Conservation (phyloP, 2,113 vertebrate species). For the Nettapus auritus region DNA sequence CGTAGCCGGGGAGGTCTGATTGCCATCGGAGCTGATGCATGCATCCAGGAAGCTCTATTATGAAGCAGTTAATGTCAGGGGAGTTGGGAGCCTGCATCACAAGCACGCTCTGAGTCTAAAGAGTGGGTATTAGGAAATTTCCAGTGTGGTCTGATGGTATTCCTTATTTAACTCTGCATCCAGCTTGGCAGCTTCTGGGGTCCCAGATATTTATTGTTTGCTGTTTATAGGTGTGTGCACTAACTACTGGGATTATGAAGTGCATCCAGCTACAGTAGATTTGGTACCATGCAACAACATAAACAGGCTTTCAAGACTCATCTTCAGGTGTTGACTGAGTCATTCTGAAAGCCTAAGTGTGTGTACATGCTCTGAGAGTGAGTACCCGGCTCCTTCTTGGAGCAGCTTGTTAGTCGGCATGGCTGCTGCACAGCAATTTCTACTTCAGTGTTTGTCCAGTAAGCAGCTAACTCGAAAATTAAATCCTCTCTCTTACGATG, state of each 20-base stretch:
- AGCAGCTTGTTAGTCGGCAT: not conserved
- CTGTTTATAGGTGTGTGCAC: not conserved
- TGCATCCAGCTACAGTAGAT: not conserved
- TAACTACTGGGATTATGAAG: constrained; percentile 19
- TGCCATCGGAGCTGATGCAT: constrained; percentile 19
- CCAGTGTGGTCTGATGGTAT: constrained; percentile 16
- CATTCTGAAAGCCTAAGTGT: constrained; percentile 3
- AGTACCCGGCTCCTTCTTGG: constrained; percentile 20
- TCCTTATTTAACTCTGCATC: constrained; percentile 27
- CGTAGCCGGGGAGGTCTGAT: not conserved
- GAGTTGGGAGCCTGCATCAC: constrained; percentile 38
- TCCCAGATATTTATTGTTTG: not conserved
- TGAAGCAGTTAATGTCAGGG: constrained; percentile 32
- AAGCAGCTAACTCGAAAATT: constrained; percentile 1
- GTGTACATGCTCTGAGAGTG: not conserved
- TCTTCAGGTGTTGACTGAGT: constrained; percentile 42
- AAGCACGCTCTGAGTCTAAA: not conserved
- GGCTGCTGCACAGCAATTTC: not conserved
- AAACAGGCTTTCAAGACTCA: constrained; percentile 3
- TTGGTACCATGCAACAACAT: not conserved
- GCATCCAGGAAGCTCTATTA: constrained; percentile 52
- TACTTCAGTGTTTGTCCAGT: not conserved
- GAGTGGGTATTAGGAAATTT: constrained; percentile 40
- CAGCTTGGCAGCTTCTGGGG: constrained; percentile 6
- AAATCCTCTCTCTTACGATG: not conserved